These are phyloP conservation scores for Rhinichthys klamathensis DNA, from an alignment of 2,113 vertebrate genomes.

Conservation along the genomic window DNA sequence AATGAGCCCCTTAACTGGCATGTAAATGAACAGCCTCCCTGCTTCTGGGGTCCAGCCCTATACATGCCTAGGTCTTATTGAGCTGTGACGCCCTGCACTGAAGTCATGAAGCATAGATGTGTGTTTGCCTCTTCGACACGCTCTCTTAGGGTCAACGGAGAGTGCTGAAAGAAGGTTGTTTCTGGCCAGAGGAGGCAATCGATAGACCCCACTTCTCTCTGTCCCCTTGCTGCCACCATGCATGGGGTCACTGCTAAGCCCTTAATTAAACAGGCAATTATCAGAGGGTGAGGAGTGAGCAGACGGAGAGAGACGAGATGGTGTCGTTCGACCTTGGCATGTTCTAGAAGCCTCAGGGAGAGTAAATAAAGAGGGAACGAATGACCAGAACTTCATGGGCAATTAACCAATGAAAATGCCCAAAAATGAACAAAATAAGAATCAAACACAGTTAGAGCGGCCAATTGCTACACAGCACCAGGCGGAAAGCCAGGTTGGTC, in stretches of 20 bases:
- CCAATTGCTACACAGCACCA: neutral
- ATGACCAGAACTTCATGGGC: slow-evolving; percentile 50
- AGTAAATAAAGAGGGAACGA: slow-evolving; percentile 37
- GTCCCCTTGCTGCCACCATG: slow-evolving; percentile 36
- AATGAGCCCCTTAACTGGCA: neutral
- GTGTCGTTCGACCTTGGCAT: slow-evolving; percentile 46
- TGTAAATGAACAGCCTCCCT: neutral
- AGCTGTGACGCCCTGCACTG: slow-evolving; percentile 16
- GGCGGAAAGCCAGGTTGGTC: neutral
- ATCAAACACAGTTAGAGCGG: neutral
- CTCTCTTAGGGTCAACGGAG: slow-evolving; percentile 1
- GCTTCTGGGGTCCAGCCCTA: neutral
- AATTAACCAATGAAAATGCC: slow-evolving; percentile 55
- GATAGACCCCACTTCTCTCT: slow-evolving; percentile 47
- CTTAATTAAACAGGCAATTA: slow-evolving; percentile 57
- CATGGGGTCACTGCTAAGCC: slow-evolving; percentile 48
- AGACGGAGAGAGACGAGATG: slow-evolving; percentile 41
- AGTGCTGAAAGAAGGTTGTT: slow-evolving; percentile 22
- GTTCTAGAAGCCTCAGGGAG: slow-evolving; percentile 40
- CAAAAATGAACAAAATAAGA: slow-evolving; percentile 8
- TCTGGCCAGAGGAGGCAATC: slow-evolving; percentile 11
- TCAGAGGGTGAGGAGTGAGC: slow-evolving; percentile 23
- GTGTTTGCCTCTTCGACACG: neutral
- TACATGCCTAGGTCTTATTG: neutral
- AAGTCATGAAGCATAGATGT: neutral